phyloP scores from a whole-genome alignment of 2,888 invertebrate genomes.

The Andrena camellia region DNA sequence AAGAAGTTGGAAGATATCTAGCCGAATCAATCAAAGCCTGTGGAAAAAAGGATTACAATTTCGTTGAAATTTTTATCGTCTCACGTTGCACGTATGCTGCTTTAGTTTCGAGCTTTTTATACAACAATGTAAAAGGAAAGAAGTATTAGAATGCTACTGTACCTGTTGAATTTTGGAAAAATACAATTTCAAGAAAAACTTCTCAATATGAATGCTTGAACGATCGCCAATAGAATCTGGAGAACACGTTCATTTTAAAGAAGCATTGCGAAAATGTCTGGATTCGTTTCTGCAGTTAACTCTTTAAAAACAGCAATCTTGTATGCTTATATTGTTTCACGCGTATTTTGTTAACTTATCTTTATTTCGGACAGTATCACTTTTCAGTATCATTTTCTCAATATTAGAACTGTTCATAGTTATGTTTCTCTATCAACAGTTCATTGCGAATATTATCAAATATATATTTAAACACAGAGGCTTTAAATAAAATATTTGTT shows the following conservation, averaged over 20 bases:
- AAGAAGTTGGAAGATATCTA: not conserved
- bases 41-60: not conserved
- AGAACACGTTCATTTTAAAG: conserved; percentile 4
- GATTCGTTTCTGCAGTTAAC: not conserved
- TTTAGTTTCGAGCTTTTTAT: conserved; percentile 23
- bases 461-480: not conserved
- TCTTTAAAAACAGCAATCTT: conserved; percentile 1
- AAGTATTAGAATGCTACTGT: conserved; percentile 47
- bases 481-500: conserved; percentile 9
- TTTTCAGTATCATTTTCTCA: not conserved
- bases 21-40: conserved; percentile 5
- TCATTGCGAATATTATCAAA: not conserved
- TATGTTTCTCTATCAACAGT: conserved; percentile 6
- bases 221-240: conserved; percentile 10
- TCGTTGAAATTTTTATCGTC: conserved; percentile 8
- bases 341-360: not conserved
- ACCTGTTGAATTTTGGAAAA: conserved; percentile 44
- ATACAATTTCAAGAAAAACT: conserved; percentile 30
- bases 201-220: conserved; percentile 25
- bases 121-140: conserved; percentile 11
- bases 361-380: not conserved
- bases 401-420: conserved; percentile 8
- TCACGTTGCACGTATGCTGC: conserved; percentile 4
- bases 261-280: not conserved
- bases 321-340: conserved; percentile 11